A percentile compares a stretch with the other conserved stretches of the same genome.
These are phyloP conservation scores for Laticauda laticaudata DNA, from an alignment of 2,113 vertebrate genomes.

Conservation along the genomic window DNA sequence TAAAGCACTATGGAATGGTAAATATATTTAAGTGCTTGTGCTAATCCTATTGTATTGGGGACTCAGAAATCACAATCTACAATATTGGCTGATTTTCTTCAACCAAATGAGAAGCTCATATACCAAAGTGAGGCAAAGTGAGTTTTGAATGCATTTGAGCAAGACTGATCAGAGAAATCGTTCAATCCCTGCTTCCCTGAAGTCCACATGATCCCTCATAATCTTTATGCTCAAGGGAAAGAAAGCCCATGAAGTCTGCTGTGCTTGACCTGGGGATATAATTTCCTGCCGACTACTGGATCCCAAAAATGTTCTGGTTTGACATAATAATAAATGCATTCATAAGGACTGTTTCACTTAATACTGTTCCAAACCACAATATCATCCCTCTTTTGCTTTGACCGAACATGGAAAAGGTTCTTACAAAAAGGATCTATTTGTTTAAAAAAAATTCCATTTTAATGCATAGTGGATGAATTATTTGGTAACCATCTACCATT, in stretches of 20 bases:
- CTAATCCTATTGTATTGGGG: background rate
- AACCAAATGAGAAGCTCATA: background rate
- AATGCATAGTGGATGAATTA: conserved; percentile 30
- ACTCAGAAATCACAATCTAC: background rate
- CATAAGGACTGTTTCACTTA: background rate
- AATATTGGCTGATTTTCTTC: background rate
- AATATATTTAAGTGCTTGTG: background rate
- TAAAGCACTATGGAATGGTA: background rate
- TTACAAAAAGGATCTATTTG: background rate
- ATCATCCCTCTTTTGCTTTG: conserved; percentile 1
- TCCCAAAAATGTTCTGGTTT: background rate
- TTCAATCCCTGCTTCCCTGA: background rate
- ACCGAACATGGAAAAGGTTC: conserved; percentile 9
- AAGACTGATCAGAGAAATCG: background rate
- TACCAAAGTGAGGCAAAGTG: background rate
- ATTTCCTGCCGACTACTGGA: background rate
- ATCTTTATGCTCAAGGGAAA: background rate
- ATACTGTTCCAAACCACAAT: background rate
- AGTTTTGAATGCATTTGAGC: background rate
- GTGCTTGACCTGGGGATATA: background rate
- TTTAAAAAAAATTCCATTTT: background rate
- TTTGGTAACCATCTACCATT: conserved; percentile 7
- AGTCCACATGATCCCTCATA: background rate
- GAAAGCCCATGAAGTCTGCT: background rate
- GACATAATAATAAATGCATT: background rate